A percentile compares a stretch with the other conserved stretches of the same genome.
phyloP scores from a whole-genome alignment of 2,797 vertebrate genomes.

The Microctenopoma stevenorrisi region DNA sequence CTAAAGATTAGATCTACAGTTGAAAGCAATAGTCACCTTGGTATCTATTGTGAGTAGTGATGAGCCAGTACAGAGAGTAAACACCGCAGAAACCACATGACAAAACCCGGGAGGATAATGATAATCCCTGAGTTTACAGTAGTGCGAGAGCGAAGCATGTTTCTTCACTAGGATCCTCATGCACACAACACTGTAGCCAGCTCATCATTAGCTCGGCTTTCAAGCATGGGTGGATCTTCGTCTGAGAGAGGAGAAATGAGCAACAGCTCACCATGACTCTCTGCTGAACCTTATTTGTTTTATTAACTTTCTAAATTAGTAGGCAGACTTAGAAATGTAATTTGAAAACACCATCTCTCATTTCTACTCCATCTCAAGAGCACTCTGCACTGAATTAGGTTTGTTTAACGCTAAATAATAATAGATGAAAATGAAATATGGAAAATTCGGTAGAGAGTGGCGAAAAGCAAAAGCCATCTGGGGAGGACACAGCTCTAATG shows the following conservation, averaged over 20 bases:
- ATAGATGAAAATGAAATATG: constrained; percentile 59
- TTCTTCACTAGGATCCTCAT: constrained; percentile 57
- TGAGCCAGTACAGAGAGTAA: constrained; percentile 46
- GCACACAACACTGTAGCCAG: constrained; percentile 53
- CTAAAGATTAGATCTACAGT: constrained; percentile 7
- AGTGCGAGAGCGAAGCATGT: constrained; percentile 57
- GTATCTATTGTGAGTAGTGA: constrained; percentile 39
- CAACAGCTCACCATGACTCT: constrained; percentile 24
- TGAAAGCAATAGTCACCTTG: constrained; percentile 30
- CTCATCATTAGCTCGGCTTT: constrained; percentile 65
- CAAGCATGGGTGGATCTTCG: constrained; percentile 33
- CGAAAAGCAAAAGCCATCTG: constrained; percentile 76
- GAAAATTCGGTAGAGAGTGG: constrained; percentile 74
- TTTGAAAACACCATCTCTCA: constrained; percentile 32
- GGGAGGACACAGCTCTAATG: constrained; percentile 75
- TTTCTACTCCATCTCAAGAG: constrained; percentile 30
- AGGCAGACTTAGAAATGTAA: constrained; percentile 24
- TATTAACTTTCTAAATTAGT: constrained; percentile 37
- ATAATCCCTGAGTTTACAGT: constrained; percentile 68
- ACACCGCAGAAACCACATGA: constrained; percentile 56
- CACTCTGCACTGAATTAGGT: constrained; percentile 48
- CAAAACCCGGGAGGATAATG: constrained; percentile 67
- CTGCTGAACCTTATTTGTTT: constrained; percentile 24
- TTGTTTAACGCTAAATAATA: constrained; percentile 56
- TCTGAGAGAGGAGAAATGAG: constrained; percentile 18